Evolutionary conservation across 2,888 invertebrate species (phyloP), one percentile per base, ranked within the genome.

Genomic region (Creontiades dilutus): DNA sequence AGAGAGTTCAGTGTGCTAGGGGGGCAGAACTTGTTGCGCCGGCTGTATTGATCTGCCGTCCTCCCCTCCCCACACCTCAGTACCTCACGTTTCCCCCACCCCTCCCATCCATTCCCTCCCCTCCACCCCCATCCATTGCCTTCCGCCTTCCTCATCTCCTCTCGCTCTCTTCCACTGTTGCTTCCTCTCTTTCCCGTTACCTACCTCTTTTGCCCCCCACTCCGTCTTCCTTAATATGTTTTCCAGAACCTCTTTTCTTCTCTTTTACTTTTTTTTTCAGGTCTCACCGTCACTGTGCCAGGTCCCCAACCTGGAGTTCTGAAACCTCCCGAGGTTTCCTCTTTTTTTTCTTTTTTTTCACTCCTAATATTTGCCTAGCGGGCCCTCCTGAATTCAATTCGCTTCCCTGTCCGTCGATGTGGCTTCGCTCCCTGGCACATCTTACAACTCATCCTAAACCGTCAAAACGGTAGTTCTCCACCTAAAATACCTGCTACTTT

Each of bases 1-100:
- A 28, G 85, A 28, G 61, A 88, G 88, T 88, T 78, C 88, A 78
- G 76, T 88, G 88, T 88, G 88, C 80, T 88, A 55, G 88, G 48
- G 78, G 88, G 80, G 37, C 87, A 87, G 87, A 57, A 87, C 87
- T 87, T 87, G 87, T 87, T 87, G 87, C 87, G 23, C 78, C 75
- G 78, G 75, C 87, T 57, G 87, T 87, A 87, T 87, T 87, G 87
- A 87, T 87, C 87, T 46, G 19, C 86, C n/a, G 0, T 19, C 75
- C 86, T 5, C 27, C 61, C 61, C 76, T 23, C 47, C 46, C 52
- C 52, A 7, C 37, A 0, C 80, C 80, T 28, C 80, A n/a, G n/a
- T n/a, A n/a, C n/a, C n/a, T n/a, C n/a, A n/a, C 47, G 13, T 13
- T 4, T 27, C 2, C 37, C 46, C 5, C 16, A 14, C 68, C 68